Base-by-base conservation (phyloP, 2,797 vertebrate species). In the Synaphobranchus kaupii region DNA sequence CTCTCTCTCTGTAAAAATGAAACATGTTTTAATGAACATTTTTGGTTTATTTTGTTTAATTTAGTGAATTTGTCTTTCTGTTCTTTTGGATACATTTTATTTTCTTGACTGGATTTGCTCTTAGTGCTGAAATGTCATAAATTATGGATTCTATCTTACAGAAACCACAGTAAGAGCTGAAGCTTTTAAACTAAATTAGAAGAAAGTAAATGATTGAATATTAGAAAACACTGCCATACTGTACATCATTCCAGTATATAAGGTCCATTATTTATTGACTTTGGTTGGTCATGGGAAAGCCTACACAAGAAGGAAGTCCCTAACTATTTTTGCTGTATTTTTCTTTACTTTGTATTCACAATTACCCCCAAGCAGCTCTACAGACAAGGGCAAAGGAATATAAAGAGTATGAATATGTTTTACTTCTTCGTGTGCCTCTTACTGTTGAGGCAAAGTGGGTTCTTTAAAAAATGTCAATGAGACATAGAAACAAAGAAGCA, bases 1-100 rank as follows among this genome's bases (percentile, higher is more conserved):
- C 10, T 31, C 90, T 90, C 91, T 92, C 31, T 44, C 22, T 76
- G 25, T 44, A 73, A 80, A 48, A 83, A 28, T 31, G 50, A 52
- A 83, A 34, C 83, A 47, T 54, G 80, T 73, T n/a, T 10, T 60
- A 34, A 52, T 56, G 7, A 54, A 58, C 83, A 84, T 58, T 84
- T 85, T 60, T 22, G 0, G 66, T 85, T 71, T 71, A 47, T 85
- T 85, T 85, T 48, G 25, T 86, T 73, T 71, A n/a, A 4, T 47
- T 68, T 73, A 56, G 31, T 71, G 31, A 84, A 13, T 10, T 56
- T 20, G 54, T 56, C 34, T 84, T n/a, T 34, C 66, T 50, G 56
- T 15, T 47, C 13, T 25, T 50, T 71, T 71, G 28, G 25, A 34
- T 71, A 10, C 4, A 28, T 71, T 71, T 71, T 71, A 28, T 31